Conservation (phyloP, 2,797 vertebrate species). For the Bovichtus variegatus region DNA sequence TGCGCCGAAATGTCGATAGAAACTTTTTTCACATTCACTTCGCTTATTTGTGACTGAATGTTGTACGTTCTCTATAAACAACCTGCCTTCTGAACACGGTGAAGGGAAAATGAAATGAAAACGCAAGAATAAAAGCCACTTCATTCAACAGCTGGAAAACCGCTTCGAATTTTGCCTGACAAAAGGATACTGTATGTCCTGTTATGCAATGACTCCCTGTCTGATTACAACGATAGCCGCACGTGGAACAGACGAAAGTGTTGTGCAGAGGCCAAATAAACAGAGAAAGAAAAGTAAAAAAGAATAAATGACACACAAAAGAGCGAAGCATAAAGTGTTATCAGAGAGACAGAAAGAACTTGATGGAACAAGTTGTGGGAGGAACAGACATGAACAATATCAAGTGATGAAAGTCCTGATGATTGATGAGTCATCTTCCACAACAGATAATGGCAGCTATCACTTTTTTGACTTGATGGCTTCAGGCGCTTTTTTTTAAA, state of each 20-base stretch:
- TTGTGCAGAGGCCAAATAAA: constrained; percentile 13
- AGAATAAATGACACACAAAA: constrained; percentile 16
- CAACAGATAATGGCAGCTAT: constrained; percentile 64
- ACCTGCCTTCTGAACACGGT: neutral
- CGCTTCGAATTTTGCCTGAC: neutral
- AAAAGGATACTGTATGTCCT: neutral
- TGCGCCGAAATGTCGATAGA: neutral
- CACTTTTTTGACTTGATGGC: constrained; percentile 54
- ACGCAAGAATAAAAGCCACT: neutral
- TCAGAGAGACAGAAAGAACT: constrained; percentile 30
- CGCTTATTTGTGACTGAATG: neutral
- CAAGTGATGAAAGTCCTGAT: constrained; percentile 53
- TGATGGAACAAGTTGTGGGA: constrained; percentile 45
- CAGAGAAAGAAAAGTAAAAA: constrained; percentile 1
- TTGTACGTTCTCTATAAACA: neutral
- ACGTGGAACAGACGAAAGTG: constrained; percentile 12
- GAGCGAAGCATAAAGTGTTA: constrained; percentile 2
- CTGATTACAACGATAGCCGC: constrained; percentile 5
- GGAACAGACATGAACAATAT: constrained; percentile 51
- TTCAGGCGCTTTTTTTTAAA: constrained; percentile 30
- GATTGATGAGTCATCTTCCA: constrained; percentile 67
- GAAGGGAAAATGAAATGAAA: neutral
- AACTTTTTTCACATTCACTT: neutral
- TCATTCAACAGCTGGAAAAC: constrained; percentile 9
- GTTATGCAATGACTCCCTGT: neutral